A percentile compares a stretch with the other conserved stretches of the same genome.
phyloP scores from a whole-genome alignment of 2,888 invertebrate genomes.

The Synanthedon formicaeformis region DNA sequence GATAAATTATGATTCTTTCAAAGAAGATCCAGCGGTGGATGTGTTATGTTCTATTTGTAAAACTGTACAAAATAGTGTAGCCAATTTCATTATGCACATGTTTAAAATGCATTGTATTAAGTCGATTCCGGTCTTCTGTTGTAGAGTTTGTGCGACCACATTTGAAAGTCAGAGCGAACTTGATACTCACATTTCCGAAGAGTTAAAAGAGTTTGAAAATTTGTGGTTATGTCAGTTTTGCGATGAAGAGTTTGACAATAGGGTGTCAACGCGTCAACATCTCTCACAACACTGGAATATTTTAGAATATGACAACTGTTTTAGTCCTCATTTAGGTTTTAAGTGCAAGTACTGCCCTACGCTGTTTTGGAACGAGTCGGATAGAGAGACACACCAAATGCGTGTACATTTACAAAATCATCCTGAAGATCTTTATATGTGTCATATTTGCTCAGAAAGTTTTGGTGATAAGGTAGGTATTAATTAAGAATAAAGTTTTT shows the following conservation, averaged over 20 bases:
- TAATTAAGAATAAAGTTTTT: neutral
- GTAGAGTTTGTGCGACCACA: conserved; percentile 47
- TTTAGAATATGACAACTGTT: conserved; percentile 52
- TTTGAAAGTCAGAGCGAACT: conserved; percentile 46
- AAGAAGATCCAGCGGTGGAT: conserved; percentile 21
- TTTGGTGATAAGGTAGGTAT: conserved; percentile 58
- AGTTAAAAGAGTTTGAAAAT: conserved; percentile 50
- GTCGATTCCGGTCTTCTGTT: conserved; percentile 37
- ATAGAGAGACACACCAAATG: conserved; percentile 55
- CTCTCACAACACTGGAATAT: conserved; percentile 43
- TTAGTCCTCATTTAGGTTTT: conserved; percentile 60
- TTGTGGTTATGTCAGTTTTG: conserved; percentile 67
- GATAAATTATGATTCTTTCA: conserved; percentile 33
- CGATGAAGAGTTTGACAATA: conserved; percentile 53
- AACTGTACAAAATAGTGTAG: conserved; percentile 23
- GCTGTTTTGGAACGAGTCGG: conserved; percentile 63
- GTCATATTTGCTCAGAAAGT: conserved; percentile 39
- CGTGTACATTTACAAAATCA: conserved; percentile 39
- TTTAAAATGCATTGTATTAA: conserved; percentile 48
- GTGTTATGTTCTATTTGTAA: conserved; percentile 44
- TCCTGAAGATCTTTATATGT: conserved; percentile 49
- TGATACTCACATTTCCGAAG: conserved; percentile 33
- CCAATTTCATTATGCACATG: conserved; percentile 38
- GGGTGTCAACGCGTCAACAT: conserved; percentile 41
- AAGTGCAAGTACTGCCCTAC: conserved; percentile 60